Base-by-base conservation (phyloP, 2,113 vertebrate genomes). In the Petrocephalus zakoni region DNA sequence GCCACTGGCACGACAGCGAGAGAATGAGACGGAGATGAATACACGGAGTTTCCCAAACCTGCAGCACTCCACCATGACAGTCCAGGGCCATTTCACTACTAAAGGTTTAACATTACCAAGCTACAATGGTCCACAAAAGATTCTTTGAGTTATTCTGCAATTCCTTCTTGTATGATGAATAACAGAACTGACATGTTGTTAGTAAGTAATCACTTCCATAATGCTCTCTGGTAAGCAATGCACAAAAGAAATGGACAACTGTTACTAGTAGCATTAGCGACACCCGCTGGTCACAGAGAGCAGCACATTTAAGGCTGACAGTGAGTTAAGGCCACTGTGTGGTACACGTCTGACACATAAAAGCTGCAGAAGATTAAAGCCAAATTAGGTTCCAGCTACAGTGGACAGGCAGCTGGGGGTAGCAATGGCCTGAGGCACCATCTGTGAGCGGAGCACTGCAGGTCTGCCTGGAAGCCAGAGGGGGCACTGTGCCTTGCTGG, bases 401-500 rank as follows among this genome's bases (percentile, higher is more conserved):
- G 81, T 49, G 37, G 81, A 47, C 46, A 49, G 81, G 46, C 21
- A 83, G 81, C 81, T 83, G 8, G 10, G 25, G 84, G 92, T 90
- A 93, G 92, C 89, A 86, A 86, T 89, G 55, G 68, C n/a, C 34
- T 85, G 46, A 37, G 86, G 13, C 51, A 46, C 25, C 29, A 47
- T 86, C 51, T 68, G 64, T 84, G n/a, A 22, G 88, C 42, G 8
- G 46, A 52, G 55, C 75, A 78, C 81, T 56, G 53, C 58, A 61
- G 47, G 72, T 87, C 29, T 87, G 47, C 56, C 0, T 25, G 29
- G 58, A 13, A 61, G 68, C 75, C 84, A 47, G 58, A 42, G 75
- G 0, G 87, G 87, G 52, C 53, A 95, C 94, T 87, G 92, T 97
- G 97, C 97, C 97, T 97, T 96, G 95, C 94, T 97, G 97, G 91